phyloP scores from a whole-genome alignment of 2,888 invertebrate species.

The Agonopterix alstromeriana region DNA sequence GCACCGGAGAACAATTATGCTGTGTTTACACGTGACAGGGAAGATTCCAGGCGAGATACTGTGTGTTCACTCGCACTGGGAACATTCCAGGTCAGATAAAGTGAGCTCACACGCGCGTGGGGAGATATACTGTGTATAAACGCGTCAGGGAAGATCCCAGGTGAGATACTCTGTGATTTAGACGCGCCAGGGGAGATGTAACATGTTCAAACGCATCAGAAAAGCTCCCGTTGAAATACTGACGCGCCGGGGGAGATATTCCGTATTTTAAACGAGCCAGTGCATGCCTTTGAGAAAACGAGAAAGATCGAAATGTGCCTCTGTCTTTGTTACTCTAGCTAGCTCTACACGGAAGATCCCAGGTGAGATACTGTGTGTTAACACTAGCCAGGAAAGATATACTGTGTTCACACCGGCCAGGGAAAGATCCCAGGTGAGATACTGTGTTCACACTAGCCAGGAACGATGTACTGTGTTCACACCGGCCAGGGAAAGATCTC shows the following conservation, averaged over 20 bases:
- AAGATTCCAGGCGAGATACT: constrained; percentile 83
- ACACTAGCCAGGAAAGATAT: neutral
- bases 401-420: constrained; percentile 96
- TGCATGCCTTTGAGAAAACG: no score
- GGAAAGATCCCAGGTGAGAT: constrained; percentile 84
- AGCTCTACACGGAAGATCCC: no score
- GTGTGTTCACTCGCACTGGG: no score
- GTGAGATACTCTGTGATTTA: no score
- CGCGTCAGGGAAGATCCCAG: constrained; percentile 92
- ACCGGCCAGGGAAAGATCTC: constrained; percentile 68
- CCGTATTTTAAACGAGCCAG: no score
- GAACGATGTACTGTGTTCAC: constrained; percentile 69
- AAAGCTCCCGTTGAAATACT: no score
- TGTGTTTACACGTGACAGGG: constrained; percentile 96
- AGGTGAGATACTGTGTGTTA: no score
- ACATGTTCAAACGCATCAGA: neutral
- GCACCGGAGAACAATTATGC: constrained; percentile 40
- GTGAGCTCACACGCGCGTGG: neutral
- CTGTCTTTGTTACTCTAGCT: no score
- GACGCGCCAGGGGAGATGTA: no score
- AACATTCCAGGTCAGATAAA: neutral
- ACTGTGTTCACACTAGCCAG: no score
- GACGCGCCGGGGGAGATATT: no score
- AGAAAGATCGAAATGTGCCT: no score
- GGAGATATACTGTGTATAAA: constrained; percentile 86